Percentiles rank a stretch among this genome's conserved stretches.
phyloP scores from a whole-genome alignment of 2,888 invertebrate species.

The Chydorus sphaericus region DNA sequence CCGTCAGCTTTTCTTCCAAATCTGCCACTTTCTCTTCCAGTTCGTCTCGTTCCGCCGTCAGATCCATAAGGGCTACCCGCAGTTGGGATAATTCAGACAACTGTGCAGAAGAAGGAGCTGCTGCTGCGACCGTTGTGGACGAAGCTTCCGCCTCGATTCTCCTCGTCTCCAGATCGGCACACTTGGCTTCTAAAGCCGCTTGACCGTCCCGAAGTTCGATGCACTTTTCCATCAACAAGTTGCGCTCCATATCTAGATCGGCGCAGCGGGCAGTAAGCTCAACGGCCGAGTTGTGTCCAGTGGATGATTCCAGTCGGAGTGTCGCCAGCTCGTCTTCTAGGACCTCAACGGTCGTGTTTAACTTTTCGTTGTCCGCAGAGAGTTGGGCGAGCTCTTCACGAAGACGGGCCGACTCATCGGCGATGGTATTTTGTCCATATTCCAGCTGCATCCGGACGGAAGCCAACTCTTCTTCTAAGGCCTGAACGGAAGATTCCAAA shows the following conservation, averaged over 20 bases:
- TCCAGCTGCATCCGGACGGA: not conserved
- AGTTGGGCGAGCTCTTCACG: not conserved
- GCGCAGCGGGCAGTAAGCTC: not conserved
- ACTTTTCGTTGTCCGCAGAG: not conserved
- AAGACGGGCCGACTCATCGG: not conserved
- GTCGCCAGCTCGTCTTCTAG: not conserved
- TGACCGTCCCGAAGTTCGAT: not conserved
- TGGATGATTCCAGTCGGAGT: not conserved
- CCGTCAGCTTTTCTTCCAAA: slow-evolving; percentile 47
- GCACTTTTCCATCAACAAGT: slow-evolving; percentile 1
- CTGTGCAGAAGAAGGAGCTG: not conserved
- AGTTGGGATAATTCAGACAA: not conserved
- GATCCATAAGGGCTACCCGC: not conserved
- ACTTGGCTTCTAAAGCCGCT: not conserved
- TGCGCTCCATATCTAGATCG: not conserved
- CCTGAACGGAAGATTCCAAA: too few relatives aligned
- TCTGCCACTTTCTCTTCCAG: slow-evolving; percentile 46
- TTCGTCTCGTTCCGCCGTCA: slow-evolving; percentile 22
- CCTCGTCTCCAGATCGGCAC: not conserved
- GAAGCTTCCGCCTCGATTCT: not conserved
- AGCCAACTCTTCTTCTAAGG: not conserved
- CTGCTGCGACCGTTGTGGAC: not conserved
- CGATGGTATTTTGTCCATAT: not conserved
- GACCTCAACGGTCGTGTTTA: too few relatives aligned
- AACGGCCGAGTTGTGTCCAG: not conserved